phyloP scores from a whole-genome alignment of 2,888 invertebrate species.

The Archips crataeganus region DNA sequence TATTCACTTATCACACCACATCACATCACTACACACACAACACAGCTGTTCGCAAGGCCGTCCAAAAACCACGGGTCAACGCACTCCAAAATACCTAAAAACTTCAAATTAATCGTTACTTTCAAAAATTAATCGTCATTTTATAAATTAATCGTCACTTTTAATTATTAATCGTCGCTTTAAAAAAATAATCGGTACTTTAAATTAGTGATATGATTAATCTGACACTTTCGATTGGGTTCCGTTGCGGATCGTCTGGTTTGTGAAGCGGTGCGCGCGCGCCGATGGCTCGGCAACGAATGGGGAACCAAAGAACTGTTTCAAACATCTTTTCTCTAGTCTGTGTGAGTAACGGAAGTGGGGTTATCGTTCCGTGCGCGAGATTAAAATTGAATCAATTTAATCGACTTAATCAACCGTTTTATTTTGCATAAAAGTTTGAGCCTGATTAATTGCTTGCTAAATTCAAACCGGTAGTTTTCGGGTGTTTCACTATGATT shows the following conservation, averaged over 20 bases:
- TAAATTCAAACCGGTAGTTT: conserved; percentile 10
- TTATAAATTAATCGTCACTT: neutral
- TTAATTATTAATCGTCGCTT: neutral
- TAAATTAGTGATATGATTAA: neutral
- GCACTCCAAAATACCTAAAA: conserved; percentile 6
- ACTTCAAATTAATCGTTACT: neutral
- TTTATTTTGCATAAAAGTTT: conserved; percentile 17
- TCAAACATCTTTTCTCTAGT: conserved; percentile 80
- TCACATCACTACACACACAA: conserved; percentile 36
- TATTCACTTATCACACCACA: conserved; percentile 37
- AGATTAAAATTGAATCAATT: conserved; percentile 57
- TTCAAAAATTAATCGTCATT: neutral
- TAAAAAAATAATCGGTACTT: neutral
- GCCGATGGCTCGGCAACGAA: conserved; percentile 77
- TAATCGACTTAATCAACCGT: conserved; percentile 34
- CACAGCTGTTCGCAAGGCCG: conserved; percentile 34
- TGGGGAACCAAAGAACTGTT: conserved; percentile 82
- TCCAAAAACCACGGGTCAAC: conserved; percentile 14
- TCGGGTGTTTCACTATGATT: neutral
- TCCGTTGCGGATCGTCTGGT: neutral
- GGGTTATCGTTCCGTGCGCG: conserved; percentile 56
- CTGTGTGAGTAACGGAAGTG: conserved; percentile 52
- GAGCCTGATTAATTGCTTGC: conserved; percentile 14
- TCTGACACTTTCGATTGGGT: conserved; percentile 6
- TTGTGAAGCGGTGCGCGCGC: conserved; percentile 70